Percentiles rank a stretch among this genome's conserved stretches.
Conservation (phyloP, 2,113 vertebrate genomes). For the Syngnathus typhle region DNA sequence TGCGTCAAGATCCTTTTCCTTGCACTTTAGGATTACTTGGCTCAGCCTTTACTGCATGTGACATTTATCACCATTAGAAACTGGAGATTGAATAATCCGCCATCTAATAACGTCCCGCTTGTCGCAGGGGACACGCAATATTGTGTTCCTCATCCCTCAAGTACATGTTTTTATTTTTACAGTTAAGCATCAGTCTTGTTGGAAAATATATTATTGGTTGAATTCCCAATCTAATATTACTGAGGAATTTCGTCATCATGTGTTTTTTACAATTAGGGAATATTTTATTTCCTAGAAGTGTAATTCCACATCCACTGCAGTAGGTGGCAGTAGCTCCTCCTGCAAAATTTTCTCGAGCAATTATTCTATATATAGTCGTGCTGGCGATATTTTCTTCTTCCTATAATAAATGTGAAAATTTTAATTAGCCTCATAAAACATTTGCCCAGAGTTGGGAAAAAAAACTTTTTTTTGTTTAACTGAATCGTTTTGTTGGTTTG, state of each 20-base stretch:
- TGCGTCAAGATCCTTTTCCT: not conserved
- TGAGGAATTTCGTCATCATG: too few species aligned
- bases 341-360: too few species aligned
- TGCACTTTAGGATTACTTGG: not conserved
- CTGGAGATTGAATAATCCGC: not conserved
- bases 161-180: not conserved
- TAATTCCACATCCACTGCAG: not conserved
- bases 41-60: not conserved
- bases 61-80: slow-evolving; percentile 2
- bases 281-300: not conserved
- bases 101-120: not conserved
- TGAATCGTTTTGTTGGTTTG: not conserved
- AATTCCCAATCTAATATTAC: not conserved
- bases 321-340: too few species aligned
- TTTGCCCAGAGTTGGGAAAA: too few species aligned
- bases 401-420: too few species aligned
- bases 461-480: not conserved
- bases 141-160: not conserved
- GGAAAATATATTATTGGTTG: not conserved
- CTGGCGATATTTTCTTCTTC: too few species aligned
- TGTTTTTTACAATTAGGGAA: too few species aligned
- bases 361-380: too few species aligned
- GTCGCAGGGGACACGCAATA: not conserved
- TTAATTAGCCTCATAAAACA: too few species aligned
- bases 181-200: not conserved